phyloP scores from a whole-genome alignment of 2,797 vertebrate genomes.

The Fistularia commersonii region DNA sequence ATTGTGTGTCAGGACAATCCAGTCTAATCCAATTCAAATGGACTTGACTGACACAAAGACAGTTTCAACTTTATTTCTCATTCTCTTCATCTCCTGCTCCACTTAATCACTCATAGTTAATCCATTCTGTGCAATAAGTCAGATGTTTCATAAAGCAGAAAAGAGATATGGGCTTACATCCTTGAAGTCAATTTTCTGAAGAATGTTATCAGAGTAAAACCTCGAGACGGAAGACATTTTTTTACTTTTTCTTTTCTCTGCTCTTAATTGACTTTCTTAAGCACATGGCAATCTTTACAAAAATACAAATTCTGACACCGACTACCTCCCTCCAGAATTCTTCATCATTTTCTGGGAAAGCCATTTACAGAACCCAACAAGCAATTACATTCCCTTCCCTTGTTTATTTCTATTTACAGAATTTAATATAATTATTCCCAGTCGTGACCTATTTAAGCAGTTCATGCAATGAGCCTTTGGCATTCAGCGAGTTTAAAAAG shows the following conservation, averaged over 20 bases:
- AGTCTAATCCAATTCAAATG: no score
- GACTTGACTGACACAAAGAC: no score
- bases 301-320: constrained; percentile 52
- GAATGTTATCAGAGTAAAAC: constrained; percentile 51
- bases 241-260: constrained; percentile 22
- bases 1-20: constrained; percentile 33
- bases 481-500: constrained; percentile 67
- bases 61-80: neutral
- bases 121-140: constrained; percentile 25
- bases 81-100: constrained; percentile 15
- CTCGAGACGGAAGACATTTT: constrained; percentile 20
- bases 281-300: constrained; percentile 50
- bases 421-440: constrained; percentile 74
- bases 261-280: constrained; percentile 66
- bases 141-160: constrained; percentile 34
- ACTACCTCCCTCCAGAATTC: constrained; percentile 59
- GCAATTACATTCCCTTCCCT: constrained; percentile 58
- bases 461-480: constrained; percentile 65
- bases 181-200: constrained; percentile 40
- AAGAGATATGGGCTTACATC: constrained; percentile 32
- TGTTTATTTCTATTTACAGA: constrained; percentile 75
- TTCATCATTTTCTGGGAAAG: constrained; percentile 59
- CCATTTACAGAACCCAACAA: constrained; percentile 63
- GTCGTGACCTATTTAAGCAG: constrained; percentile 74
- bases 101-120: constrained; percentile 28